phyloP scores from a whole-genome alignment of 2,888 invertebrate genomes.

The Microplitis deprimator region DNA sequence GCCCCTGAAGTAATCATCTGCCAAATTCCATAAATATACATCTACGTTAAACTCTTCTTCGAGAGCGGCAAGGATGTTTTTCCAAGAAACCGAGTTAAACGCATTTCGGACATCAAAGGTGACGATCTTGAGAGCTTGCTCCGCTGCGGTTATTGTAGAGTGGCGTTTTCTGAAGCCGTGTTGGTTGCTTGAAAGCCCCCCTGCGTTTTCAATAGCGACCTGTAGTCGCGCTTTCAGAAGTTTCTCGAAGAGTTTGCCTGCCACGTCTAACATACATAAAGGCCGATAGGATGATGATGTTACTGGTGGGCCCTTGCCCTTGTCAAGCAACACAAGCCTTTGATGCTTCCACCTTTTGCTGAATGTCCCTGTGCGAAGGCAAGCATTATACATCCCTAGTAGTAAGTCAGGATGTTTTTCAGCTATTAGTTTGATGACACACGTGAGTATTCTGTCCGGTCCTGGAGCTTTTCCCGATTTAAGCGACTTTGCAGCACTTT shows the following conservation, averaged over 20 bases:
- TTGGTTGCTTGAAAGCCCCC: neutral
- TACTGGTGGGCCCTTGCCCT: slow-evolving; percentile 1
- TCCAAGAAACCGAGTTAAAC: neutral
- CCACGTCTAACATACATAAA: neutral
- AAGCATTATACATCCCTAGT: slow-evolving; percentile 35
- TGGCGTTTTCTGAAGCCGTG: neutral
- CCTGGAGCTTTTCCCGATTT: neutral
- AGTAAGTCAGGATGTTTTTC: slow-evolving; percentile 31
- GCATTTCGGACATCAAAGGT: neutral
- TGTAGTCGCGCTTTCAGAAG: neutral
- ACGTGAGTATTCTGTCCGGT: neutral
- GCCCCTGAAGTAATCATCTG: slow-evolving; percentile 45
- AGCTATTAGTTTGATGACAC: neutral
- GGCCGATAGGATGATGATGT: neutral
- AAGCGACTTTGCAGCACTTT: neutral
- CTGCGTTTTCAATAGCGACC: neutral
- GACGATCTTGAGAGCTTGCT: neutral
- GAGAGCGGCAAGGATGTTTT: neutral
- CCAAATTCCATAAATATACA: neutral
- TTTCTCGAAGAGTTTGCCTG: neutral
- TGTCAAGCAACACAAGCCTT: slow-evolving; percentile 15
- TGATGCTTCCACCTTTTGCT: slow-evolving; percentile 36
- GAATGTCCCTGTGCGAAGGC: slow-evolving; percentile 33
- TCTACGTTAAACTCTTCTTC: neutral
- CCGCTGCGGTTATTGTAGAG: neutral